Evolutionary conservation across 2,797 vertebrate species (phyloP), one percentile per base, ranked within the genome.

Genomic region (Lophura swinhoii): DNA sequence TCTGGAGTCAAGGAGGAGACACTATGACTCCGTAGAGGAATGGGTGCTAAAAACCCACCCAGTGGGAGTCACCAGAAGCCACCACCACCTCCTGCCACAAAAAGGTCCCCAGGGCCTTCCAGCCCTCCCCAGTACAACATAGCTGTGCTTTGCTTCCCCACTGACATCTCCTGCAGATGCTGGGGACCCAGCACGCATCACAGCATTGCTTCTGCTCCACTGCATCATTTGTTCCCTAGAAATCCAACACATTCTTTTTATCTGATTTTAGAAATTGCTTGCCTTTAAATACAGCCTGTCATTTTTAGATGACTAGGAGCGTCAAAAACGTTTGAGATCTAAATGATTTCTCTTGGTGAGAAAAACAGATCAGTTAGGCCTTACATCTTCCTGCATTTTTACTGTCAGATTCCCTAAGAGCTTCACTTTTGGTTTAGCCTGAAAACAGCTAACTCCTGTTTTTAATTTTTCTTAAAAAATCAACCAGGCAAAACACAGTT

Each of bases 281-380:
- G 76, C 91, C 92, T 95, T 94, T 92, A 95, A 95, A 93, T 58
- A 93, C 75, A 91, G 79, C 79, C 75, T 96, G 87, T 91, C 91
- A 91, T 78, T 91, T 93, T 83, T 4, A 92, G 44, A 94, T 55
- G 55, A 93, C 85, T 92, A 39, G 15, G 71, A 72, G 51, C 48
- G 63, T 85, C 92, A 95, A 88, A 96, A 91, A 74, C 84, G 87
- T 91, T 80, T 75, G 51, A 94, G 76, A 89, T 81, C 70, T 78
- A 93, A 92, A 85, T 5, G 64, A 68, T 59, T 70, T 62, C 41
- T 21, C 75, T 94, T 92, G 73, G 92, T 62, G 79, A 95, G 58
- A 93, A 94, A 91, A 92, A 77, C 70, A 93, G 49, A 78, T 83
- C 51, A 14, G 16, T 92, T 58, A 66, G 56, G 62, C 70, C 60